phyloP scores from a whole-genome alignment of 2,113 vertebrate species.

The Microtus montanus region DNA sequence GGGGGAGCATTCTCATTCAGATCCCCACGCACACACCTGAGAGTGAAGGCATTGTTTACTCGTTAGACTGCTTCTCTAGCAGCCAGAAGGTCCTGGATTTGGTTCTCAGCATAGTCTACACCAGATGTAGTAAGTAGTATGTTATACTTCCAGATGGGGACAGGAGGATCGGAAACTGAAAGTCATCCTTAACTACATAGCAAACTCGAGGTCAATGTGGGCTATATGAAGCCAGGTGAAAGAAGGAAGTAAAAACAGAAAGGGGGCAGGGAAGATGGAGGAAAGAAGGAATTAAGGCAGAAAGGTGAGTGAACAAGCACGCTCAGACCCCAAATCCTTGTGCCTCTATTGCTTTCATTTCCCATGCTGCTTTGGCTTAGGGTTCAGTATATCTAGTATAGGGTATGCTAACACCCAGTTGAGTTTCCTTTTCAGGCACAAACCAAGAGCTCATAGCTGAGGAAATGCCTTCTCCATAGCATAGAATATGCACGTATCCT shows the following conservation, averaged over 20 bases:
- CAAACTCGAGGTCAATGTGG: background rate
- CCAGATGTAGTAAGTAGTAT: too few species aligned
- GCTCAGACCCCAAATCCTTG: slow-evolving; percentile 5
- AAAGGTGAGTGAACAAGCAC: too few species aligned
- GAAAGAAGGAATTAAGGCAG: background rate
- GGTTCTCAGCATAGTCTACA: background rate
- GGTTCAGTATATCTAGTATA: background rate
- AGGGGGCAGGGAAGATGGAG: background rate
- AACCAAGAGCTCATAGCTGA: background rate
- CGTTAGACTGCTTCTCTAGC: background rate
- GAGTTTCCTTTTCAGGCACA: slow-evolving; percentile 34
- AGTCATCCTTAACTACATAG: background rate
- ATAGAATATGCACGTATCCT: background rate
- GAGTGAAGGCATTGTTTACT: background rate
- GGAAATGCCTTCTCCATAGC: background rate
- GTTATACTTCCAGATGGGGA: background rate
- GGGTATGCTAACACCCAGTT: slow-evolving; percentile 19
- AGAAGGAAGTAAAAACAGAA: too few species aligned
- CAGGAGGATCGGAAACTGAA: background rate
- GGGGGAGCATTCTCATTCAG: background rate
- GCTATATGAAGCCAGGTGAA: background rate
- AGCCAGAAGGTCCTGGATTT: background rate
- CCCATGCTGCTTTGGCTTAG: slow-evolving; percentile 48
- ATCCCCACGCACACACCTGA: background rate
- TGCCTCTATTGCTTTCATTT: slow-evolving; percentile 53